phyloP scores from a whole-genome alignment of 2,888 invertebrate species.

The Dryomyza anilis region DNA sequence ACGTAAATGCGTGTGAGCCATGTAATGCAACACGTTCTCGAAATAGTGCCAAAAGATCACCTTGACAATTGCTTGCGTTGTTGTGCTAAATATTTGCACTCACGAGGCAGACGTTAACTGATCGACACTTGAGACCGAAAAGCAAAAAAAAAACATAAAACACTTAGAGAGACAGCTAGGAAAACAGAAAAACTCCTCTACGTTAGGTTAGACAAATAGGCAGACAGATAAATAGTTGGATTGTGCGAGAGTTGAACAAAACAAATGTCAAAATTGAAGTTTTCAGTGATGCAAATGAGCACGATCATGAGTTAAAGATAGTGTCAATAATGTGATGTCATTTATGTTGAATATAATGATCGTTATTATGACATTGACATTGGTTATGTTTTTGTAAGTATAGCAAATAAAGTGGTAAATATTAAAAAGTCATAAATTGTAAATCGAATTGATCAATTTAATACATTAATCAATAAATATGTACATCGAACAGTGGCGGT shows the following conservation, averaged over 20 bases:
- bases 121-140: not conserved
- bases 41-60: not conserved
- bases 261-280: not conserved
- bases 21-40: slow-evolving; percentile 11
- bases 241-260: not conserved
- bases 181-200: not conserved
- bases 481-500: too few species aligned
- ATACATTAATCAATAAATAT: too few species aligned
- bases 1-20: not conserved
- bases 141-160: too few species aligned
- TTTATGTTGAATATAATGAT: not conserved
- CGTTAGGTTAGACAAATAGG: not conserved
- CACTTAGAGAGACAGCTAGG: not conserved
- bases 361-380: not conserved
- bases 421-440: too few species aligned
- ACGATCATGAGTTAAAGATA: not conserved
- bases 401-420: too few species aligned
- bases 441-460: too few species aligned
- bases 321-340: not conserved
- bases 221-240: not conserved
- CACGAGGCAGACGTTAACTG: not conserved
- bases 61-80: slow-evolving; percentile 8
- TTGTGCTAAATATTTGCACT: slow-evolving; percentile 19
- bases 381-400: too few species aligned
- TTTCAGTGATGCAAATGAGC: not conserved